phyloP scores from a whole-genome alignment of 2,797 vertebrate species.

The Sebastes kiyomatsui region DNA sequence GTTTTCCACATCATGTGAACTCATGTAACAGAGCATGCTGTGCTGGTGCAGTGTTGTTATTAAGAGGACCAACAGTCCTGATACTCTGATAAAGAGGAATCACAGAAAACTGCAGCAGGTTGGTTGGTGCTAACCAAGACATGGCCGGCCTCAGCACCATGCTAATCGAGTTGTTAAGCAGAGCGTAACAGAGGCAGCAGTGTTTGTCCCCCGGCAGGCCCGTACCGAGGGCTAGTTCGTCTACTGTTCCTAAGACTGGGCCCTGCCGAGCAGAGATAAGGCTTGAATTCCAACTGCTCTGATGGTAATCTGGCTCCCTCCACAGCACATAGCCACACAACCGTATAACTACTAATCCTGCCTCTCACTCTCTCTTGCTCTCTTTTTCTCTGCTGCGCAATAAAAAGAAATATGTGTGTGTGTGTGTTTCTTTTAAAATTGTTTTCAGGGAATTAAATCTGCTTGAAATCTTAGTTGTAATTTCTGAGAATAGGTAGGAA shows the following conservation, averaged over 20 bases:
- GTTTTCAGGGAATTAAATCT: slow-evolving; percentile 21
- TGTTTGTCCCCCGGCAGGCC: slow-evolving; percentile 63
- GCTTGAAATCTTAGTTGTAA: background rate
- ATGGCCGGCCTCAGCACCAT: slow-evolving; percentile 39
- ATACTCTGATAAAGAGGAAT: slow-evolving; percentile 1
- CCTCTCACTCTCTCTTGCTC: background rate
- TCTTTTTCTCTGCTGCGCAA: slow-evolving; percentile 4
- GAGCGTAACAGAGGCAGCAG: slow-evolving; percentile 66
- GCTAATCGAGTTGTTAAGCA: slow-evolving; percentile 67
- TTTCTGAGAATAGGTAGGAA: slow-evolving; percentile 1
- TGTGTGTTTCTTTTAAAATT: slow-evolving; percentile 11
- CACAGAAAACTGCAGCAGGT: slow-evolving; percentile 22
- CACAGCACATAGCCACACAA: slow-evolving; percentile 48
- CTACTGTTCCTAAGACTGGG: slow-evolving; percentile 54
- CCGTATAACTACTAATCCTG: slow-evolving; percentile 58
- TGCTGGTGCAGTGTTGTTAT: background rate
- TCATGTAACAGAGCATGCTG: background rate
- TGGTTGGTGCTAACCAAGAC: slow-evolving; percentile 42
- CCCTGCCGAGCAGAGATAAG: slow-evolving; percentile 78
- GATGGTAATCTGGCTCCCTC: slow-evolving; percentile 77
- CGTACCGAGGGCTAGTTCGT: slow-evolving; percentile 55
- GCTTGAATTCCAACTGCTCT: slow-evolving; percentile 74
- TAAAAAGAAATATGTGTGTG: slow-evolving; percentile 2
- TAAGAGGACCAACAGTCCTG: background rate
- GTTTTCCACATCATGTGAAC: slow-evolving; percentile 12